phyloP scores from a whole-genome alignment of 2,888 invertebrate genomes.

The Eutolmus rufibarbis region DNA sequence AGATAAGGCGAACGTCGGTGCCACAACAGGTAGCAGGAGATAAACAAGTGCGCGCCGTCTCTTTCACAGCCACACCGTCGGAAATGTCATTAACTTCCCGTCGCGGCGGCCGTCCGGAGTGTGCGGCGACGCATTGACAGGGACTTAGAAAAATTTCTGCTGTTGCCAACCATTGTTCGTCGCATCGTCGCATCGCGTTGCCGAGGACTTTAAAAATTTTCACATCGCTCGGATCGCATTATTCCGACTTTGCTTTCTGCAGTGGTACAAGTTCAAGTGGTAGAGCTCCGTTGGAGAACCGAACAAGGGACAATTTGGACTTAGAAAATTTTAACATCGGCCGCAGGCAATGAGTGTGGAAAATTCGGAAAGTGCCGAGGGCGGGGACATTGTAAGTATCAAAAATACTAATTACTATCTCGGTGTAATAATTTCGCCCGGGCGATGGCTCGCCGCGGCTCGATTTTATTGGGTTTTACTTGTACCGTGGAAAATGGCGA shows the following conservation, averaged over 20 bases:
- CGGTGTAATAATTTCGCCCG: background rate
- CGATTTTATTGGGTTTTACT: constrained; percentile 45
- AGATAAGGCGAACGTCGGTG: background rate
- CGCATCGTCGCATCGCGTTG: constrained; percentile 39
- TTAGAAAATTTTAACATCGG: constrained; percentile 49
- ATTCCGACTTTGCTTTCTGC: constrained; percentile 48
- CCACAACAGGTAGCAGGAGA: background rate
- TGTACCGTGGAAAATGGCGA: constrained; percentile 71
- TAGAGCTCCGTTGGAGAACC: constrained; percentile 44
- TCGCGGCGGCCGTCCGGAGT: background rate
- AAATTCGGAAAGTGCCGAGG: constrained; percentile 68
- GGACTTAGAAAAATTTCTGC: constrained; percentile 36
- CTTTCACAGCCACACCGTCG: background rate
- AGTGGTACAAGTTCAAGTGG: constrained; percentile 45
- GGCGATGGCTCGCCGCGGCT: background rate
- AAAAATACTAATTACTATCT: constrained; percentile 50
- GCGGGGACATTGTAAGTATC: constrained; percentile 69
- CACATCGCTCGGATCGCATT: background rate
- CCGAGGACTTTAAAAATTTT: constrained; percentile 37
- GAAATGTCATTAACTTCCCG: background rate
- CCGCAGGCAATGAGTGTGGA: constrained; percentile 69
- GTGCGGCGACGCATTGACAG: constrained; percentile 4
- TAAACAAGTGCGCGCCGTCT: background rate
- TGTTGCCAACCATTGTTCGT: background rate
- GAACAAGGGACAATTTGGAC: constrained; percentile 49